Conservation (phyloP, 92 coral and sea anemone genomes). For the Montipora capitata region DNA sequence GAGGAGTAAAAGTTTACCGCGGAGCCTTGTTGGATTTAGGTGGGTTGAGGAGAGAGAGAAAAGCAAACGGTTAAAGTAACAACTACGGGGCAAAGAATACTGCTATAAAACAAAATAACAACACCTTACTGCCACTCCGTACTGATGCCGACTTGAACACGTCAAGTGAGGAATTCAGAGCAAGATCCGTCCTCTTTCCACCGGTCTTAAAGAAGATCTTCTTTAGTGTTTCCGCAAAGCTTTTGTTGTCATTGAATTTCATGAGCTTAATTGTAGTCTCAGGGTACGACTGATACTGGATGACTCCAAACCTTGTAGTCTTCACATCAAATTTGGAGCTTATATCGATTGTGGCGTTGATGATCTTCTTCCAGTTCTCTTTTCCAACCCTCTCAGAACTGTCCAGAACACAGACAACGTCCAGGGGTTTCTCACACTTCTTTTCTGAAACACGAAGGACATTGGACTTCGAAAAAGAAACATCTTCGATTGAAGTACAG, state of each 20-base stretch:
- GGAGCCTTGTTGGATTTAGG: too few relatives aligned
- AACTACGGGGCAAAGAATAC: too few relatives aligned
- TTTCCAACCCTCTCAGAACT: slow-evolving; percentile 94
- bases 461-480: too few relatives aligned
- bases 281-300: slow-evolving; percentile 86
- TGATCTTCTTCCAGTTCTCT: slow-evolving; percentile 85
- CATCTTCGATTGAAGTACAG: too few relatives aligned
- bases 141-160: slow-evolving; percentile 81
- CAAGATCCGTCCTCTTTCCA: slow-evolving; percentile 93
- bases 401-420: slow-evolving; percentile 89
- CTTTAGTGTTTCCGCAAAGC: slow-evolving; percentile 72
- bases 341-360: slow-evolving; percentile 77
- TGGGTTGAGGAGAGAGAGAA: too few relatives aligned
- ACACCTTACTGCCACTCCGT: slow-evolving; percentile 82
- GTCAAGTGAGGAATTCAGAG: slow-evolving; percentile 80
- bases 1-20: too few relatives aligned
- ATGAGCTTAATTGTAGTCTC: slow-evolving; percentile 81
- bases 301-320: slow-evolving; percentile 84
- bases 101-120: background rate
- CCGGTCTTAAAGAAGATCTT: slow-evolving; percentile 90
- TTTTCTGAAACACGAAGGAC: slow-evolving; percentile 33
- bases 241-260: slow-evolving; percentile 72
- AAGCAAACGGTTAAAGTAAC: too few relatives aligned
- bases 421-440: slow-evolving; percentile 87
- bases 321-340: slow-evolving; percentile 74